Evolutionary conservation across 2,113 vertebrate species (phyloP).

Genomic region (Lasiurus cinereus): DNA sequence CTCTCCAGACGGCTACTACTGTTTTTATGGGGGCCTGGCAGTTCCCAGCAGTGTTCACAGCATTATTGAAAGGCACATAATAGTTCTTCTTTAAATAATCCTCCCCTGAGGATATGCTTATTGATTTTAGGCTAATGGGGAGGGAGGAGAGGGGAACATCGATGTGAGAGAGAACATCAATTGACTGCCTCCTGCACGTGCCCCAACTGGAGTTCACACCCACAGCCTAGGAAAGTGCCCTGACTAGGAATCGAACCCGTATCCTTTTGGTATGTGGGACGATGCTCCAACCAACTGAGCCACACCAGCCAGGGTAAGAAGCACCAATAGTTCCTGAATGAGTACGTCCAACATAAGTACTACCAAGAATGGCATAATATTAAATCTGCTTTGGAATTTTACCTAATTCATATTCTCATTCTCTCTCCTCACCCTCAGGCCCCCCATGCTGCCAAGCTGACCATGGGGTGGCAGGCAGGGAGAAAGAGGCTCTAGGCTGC

Average conservation of each 20-base stretch:
- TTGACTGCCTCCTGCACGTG: background rate
- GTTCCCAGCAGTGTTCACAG: background rate
- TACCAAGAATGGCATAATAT: background rate
- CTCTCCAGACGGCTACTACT: background rate
- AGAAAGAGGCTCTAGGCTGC: slow-evolving; percentile 8
- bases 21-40: background rate
- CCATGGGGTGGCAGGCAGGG: background rate
- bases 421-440: background rate
- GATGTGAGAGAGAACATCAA: background rate
- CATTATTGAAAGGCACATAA: background rate
- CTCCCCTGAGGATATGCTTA: background rate
- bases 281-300: background rate
- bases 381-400: background rate
- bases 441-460: background rate
- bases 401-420: background rate
- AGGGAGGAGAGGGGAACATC: background rate
- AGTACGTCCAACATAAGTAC: background rate
- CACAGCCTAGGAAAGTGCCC: background rate
- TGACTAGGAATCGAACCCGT: background rate
- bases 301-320: background rate
- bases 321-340: background rate
- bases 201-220: background rate
- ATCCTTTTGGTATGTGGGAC: background rate
- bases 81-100: background rate
- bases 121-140: background rate